Evolutionary conservation across 1,140 invertebrate species (phyloP).

Genomic region (Drosophila sp.): DNA sequence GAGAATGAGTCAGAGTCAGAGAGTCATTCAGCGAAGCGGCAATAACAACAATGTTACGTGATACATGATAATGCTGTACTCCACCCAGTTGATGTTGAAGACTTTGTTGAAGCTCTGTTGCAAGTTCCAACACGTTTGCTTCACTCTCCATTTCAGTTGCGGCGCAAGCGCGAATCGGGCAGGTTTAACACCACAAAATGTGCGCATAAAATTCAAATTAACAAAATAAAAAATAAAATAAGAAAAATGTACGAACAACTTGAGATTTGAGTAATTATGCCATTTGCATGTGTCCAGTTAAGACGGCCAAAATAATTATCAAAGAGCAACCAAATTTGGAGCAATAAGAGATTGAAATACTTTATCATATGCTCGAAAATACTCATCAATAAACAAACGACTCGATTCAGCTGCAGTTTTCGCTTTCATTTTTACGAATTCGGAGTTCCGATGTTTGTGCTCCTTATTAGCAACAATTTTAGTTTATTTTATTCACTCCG

Average conservation of each 20-base stretch:
- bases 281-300: slow-evolving; percentile 80
- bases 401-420: slow-evolving; percentile 19
- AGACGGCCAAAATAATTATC: too few relatives aligned
- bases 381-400: slow-evolving; percentile 46
- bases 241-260: slow-evolving; percentile 18
- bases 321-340: too few relatives aligned
- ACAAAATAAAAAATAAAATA: slow-evolving; percentile 27
- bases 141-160: slow-evolving; percentile 75
- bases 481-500: slow-evolving; percentile 8
- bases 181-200: slow-evolving; percentile 49
- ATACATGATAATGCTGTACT: slow-evolving; percentile 64
- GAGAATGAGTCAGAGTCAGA: slow-evolving; percentile 8
- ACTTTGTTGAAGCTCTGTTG: slow-evolving; percentile 41
- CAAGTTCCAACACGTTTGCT: slow-evolving; percentile 35
- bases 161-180: slow-evolving; percentile 51
- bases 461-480: slow-evolving; percentile 65
- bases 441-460: slow-evolving; percentile 55
- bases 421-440: slow-evolving; percentile 71
- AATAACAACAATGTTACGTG: slow-evolving; percentile 62
- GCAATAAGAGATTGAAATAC: slow-evolving; percentile 27
- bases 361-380: slow-evolving; percentile 11
- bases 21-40: background rate
- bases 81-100: slow-evolving; percentile 20
- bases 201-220: slow-evolving; percentile 17
- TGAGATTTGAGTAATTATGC: slow-evolving; percentile 50